A percentile compares a stretch with the other conserved stretches of the same genome.
phyloP scores from a whole-genome alignment of 2,888 invertebrate species.

The Copidosoma aretas region DNA sequence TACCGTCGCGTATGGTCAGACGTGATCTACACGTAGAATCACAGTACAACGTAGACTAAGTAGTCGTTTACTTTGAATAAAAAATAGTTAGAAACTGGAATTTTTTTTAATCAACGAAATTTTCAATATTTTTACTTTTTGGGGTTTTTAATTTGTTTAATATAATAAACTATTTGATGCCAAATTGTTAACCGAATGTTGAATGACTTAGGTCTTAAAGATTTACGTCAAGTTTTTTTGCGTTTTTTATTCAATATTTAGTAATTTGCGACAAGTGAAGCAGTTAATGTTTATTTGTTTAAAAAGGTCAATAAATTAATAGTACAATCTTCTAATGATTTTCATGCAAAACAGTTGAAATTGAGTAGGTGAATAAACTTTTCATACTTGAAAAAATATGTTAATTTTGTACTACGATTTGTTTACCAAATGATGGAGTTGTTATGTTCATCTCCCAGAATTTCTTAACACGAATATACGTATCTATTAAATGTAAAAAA shows the following conservation, averaged over 20 bases:
- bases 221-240: background rate
- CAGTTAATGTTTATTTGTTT: background rate
- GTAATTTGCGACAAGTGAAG: background rate
- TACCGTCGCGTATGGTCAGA: conserved; percentile 36
- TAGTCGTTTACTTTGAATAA: background rate
- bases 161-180: background rate
- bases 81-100: background rate
- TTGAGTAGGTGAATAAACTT: background rate
- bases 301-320: background rate
- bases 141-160: background rate
- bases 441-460: no score
- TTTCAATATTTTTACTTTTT: background rate
- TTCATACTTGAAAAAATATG: background rate
- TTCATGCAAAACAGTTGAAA: background rate
- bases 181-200: background rate
- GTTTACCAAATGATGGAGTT: no score
- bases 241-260: background rate
- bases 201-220: no score
- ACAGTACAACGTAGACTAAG: background rate
- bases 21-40: conserved; percentile 8
- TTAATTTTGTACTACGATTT: background rate
- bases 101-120: background rate
- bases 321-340: background rate
- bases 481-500: no score
- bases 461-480: no score